Evolutionary conservation across 2,113 vertebrate species (phyloP), one percentile per base, ranked within the genome.

Genomic region (Nothobranchius furzeri): DNA sequence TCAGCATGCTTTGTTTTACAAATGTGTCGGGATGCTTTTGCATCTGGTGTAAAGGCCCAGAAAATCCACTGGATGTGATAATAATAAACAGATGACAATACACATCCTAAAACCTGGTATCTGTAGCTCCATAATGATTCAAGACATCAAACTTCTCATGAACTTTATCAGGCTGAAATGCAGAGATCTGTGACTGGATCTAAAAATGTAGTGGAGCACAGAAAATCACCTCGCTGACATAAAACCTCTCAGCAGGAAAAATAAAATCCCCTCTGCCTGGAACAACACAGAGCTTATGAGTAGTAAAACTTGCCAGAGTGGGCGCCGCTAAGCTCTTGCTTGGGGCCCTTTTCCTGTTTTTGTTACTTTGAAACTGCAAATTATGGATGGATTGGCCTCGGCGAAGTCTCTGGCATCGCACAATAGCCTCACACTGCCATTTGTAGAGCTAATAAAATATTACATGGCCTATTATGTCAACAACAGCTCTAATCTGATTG

Each of bases 391-490:
- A 42, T 17, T 25, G 24, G 24, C 30, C 51, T 53, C 35, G 5
- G 45, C 9, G 8, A 8, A 9, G 54, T 6, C 13, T 0, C 54
- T 30, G 15, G 30, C 49, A 50, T 40, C 24, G 14, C 12, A n/a
- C 52, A 46, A 65, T 45, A 52, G 24, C 61, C 20, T 24, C 55
- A 48, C 2, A 14, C 2, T 7, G 20, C 5, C 17, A 12, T 50
- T n/a, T 45, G n/a, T 13, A 15, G 9, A 5, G 66, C 59, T 55
- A 71, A 68, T 76, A 52, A 46, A 45, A 70, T 12, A 47, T 60
- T 37, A 49, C 53, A 66, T 2, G 64, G 20, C 47, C 75, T 59
- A 71, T 47, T 64, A 71, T 30, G 62, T 46, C 45, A 64, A 52
- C 43, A 77, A 42, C 17, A 49, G 20, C 17, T 43, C 40, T 11